Percentiles rank a stretch among this genome's conserved stretches.
Conservation (phyloP, 2,888 invertebrate species). For the Agrochola macilenta region DNA sequence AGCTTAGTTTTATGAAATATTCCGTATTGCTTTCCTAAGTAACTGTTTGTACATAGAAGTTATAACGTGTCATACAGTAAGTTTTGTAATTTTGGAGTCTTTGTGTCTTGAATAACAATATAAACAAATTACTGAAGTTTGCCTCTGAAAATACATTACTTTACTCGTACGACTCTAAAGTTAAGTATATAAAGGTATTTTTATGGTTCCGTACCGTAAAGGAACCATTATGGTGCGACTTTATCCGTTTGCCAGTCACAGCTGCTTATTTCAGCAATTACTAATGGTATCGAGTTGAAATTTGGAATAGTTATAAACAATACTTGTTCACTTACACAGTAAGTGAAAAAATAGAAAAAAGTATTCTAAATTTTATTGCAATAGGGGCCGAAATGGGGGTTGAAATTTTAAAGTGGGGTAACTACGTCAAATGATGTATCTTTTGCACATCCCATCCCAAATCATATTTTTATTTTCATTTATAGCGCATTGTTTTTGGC, state of each 20-base stretch:
- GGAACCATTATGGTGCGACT: neutral
- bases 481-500: neutral
- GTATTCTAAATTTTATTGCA: neutral
- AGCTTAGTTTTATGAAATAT: conserved; percentile 33
- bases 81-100: neutral
- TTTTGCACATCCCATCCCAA: neutral
- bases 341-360: neutral
- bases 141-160: neutral
- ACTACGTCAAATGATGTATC: neutral
- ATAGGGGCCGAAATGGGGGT: neutral
- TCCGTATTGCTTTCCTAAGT: conserved; percentile 3
- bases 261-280: neutral
- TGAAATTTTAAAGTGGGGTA: neutral
- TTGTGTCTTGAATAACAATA: neutral
- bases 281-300: neutral
- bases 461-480: neutral
- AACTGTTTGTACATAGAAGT: neutral
- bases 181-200: neutral
- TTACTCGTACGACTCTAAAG: neutral
- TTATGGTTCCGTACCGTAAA: neutral
- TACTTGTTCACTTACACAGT: neutral
- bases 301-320: neutral
- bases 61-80: neutral
- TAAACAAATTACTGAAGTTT: neutral
- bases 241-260: neutral